phyloP scores from a whole-genome alignment of 2,797 vertebrate genomes.

The Carduelis carduelis region DNA sequence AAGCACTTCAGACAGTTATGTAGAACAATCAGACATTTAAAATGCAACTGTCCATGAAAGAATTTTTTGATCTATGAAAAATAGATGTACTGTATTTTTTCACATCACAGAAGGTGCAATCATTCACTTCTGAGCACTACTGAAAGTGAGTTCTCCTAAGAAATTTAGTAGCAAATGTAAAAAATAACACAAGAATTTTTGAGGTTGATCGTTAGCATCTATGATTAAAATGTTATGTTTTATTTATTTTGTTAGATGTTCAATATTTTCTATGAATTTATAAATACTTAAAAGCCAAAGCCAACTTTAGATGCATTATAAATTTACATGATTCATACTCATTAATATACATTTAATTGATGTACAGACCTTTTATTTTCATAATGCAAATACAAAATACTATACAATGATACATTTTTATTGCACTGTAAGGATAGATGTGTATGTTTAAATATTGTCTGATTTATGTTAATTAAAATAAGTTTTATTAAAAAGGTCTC shows the following conservation, averaged over 20 bases:
- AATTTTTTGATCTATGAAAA: conserved; percentile 73
- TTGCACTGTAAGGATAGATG: conserved; percentile 87
- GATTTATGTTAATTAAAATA: conserved; percentile 82
- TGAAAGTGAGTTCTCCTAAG: conserved; percentile 75
- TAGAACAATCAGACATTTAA: conserved; percentile 59
- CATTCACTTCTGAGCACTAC: conserved; percentile 74
- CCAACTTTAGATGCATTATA: conserved; percentile 83
- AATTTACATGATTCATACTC: conserved; percentile 82
- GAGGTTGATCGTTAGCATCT: conserved; percentile 83
- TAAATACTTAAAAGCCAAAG: conserved; percentile 90
- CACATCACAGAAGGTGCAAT: conserved; percentile 67
- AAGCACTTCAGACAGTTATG: conserved; percentile 60
- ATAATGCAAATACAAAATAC: conserved; percentile 85
- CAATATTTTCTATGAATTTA: conserved; percentile 89
- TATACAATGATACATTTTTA: conserved; percentile 86
- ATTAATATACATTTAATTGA: conserved; percentile 80
- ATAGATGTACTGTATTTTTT: conserved; percentile 71
- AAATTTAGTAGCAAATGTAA: conserved; percentile 75
- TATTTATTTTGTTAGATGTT: conserved; percentile 92
- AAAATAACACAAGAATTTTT: conserved; percentile 74
- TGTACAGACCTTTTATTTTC: conserved; percentile 88
- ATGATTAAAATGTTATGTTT: conserved; percentile 81
- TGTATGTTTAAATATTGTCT: conserved; percentile 83
- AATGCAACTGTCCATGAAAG: conserved; percentile 69
- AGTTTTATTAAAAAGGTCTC: conserved; percentile 73